Base-by-base conservation (phyloP, 2,113 vertebrate species). In the Damaliscus lunatus region DNA sequence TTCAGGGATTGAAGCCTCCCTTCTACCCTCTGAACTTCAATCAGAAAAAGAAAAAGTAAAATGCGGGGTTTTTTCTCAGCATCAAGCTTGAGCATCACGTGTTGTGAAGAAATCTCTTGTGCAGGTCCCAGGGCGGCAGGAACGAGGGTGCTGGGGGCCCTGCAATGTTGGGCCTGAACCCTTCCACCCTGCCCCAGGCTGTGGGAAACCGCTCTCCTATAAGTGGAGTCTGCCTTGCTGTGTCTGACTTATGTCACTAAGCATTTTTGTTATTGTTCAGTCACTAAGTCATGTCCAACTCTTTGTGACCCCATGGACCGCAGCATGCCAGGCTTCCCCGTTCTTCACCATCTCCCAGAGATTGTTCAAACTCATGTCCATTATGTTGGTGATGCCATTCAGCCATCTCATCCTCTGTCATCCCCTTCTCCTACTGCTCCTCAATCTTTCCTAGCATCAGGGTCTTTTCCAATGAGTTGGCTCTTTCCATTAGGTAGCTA, bases 1-100 rank as follows among this genome's bases (percentile, higher is more conserved):
- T 33, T 53, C 50, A 53, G 19, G 50, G 29, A 17, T 50, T 31
- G 31, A n/a, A 7, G 21, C 82, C 21, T n/a, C 31, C 3, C 27
- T 60, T 80, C 27, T 17, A 53, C 55, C 46, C 46, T 80, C 46
- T 43, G 46, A 93, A 78, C 19, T 33, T 59, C 55, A n/a, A 40
- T 57, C 4, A 55, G 60, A 33, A 60, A 87, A 21, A 25, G 1
- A 31, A 31, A 9, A 31, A 53, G 19, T 43, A 36, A 40, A 52
- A 33, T 7, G 13, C 1, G 0, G 29, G 46, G 0, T 3, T 3
- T 31, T 40, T 33, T 25, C 17, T 43, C 33, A 6, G 2, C 3
- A 2, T 23, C 27, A 31, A 52, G 40, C 46, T 55, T 29, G 25
- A 78, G 43, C 74, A 48, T 78, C 43, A 78, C 4, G 0, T 46